phyloP scores from a whole-genome alignment of 2,113 vertebrate genomes.

The Cottus gobio region DNA sequence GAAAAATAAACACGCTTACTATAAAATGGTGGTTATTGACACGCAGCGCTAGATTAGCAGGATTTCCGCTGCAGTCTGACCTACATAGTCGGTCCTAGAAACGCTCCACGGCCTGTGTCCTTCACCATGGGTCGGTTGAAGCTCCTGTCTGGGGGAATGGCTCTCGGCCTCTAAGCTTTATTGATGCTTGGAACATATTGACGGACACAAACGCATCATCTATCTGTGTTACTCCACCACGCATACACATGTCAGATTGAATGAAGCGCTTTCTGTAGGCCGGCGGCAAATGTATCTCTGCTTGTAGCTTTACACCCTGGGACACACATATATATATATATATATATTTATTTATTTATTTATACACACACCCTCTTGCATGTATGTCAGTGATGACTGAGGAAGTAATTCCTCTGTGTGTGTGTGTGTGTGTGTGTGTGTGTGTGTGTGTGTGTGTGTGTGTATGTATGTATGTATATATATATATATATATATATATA shows the following conservation, averaged over 20 bases:
- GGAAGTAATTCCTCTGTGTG: too few relatives aligned
- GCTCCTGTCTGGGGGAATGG: conserved; percentile 34
- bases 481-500: neutral
- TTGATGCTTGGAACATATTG: conserved; percentile 47
- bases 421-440: too few relatives aligned
- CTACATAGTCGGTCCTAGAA: conserved; percentile 10
- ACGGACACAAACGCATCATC: conserved; percentile 26
- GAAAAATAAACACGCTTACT: neutral
- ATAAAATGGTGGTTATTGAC: neutral
- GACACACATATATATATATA: neutral
- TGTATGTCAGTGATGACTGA: too few relatives aligned
- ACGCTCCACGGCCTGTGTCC: neutral
- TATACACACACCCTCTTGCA: too few relatives aligned
- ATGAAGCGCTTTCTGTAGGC: neutral
- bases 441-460: neutral
- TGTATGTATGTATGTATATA: too few relatives aligned
- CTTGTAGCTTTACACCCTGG: neutral
- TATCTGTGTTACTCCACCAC: neutral
- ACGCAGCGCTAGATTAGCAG: too few relatives aligned
- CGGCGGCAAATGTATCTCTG: neutral
- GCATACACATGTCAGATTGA: neutral
- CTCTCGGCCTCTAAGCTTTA: conserved; percentile 44
- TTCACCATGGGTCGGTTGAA: conserved; percentile 46
- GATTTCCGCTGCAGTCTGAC: conserved; percentile 5
- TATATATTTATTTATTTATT: too few relatives aligned